Conservation (phyloP, 2,888 invertebrate genomes). For the Himalopsyche japonica region DNA sequence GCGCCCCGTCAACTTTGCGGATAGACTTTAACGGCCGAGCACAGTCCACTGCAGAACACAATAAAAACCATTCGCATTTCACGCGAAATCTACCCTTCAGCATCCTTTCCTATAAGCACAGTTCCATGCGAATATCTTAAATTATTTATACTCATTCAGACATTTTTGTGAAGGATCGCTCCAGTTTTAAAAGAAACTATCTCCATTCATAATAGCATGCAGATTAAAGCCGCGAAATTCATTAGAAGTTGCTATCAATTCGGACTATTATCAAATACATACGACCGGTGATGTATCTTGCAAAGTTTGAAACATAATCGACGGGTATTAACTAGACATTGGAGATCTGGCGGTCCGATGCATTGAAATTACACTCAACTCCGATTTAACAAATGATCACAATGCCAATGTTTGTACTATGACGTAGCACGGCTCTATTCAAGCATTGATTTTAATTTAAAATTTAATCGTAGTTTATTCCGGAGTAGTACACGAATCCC, state of each 20-base stretch:
- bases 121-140: not conserved
- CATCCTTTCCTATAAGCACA: not conserved
- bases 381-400: slow-evolving; percentile 36
- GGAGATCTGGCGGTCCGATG: slow-evolving; percentile 32
- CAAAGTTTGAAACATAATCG: slow-evolving; percentile 25
- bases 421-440: slow-evolving; percentile 30
- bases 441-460: slow-evolving; percentile 63
- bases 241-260: not conserved
- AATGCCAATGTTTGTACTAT: slow-evolving; percentile 2
- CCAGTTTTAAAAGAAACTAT: slow-evolving; percentile 3
- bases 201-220: not conserved
- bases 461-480: slow-evolving; percentile 63
- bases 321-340: slow-evolving; percentile 29
- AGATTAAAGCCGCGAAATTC: not conserved
- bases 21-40: slow-evolving; percentile 1
- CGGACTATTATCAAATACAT: not conserved
- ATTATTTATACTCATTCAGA: not conserved
- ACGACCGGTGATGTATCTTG: not conserved
- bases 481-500: slow-evolving; percentile 23
- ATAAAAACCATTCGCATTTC: slow-evolving; percentile 17
- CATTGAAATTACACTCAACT: slow-evolving; percentile 32
- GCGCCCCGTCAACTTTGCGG: slow-evolving; percentile 15
- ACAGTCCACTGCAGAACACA: slow-evolving; percentile 13
- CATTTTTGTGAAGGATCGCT: not conserved
- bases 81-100: slow-evolving; percentile 17